phyloP scores from a whole-genome alignment of 2,888 invertebrate species.

The Apeira syringaria region DNA sequence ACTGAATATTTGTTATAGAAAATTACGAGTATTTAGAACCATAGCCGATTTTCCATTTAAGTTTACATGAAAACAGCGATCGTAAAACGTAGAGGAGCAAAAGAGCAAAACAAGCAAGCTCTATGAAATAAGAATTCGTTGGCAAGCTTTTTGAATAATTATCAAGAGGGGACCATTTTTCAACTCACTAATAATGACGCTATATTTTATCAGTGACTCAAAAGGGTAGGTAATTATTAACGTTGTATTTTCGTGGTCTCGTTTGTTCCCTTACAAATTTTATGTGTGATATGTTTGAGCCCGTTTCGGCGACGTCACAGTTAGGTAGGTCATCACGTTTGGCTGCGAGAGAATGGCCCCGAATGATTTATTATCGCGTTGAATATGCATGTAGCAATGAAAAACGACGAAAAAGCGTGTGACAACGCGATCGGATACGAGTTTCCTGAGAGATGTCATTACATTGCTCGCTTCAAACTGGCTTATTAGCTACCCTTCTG shows the following conservation, averaged over 20 bases:
- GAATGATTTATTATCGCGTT: slow-evolving; percentile 79
- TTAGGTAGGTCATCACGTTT: slow-evolving; percentile 71
- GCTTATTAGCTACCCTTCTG: slow-evolving; percentile 11
- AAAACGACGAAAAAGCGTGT: slow-evolving; percentile 73
- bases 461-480: slow-evolving; percentile 13
- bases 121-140: slow-evolving; percentile 58
- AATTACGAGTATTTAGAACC: slow-evolving; percentile 3
- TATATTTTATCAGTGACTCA: slow-evolving; percentile 78
- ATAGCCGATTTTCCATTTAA: slow-evolving; percentile 5
- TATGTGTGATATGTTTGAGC: slow-evolving; percentile 57
- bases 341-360: slow-evolving; percentile 61
- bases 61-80: slow-evolving; percentile 32
- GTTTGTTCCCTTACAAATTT: slow-evolving; percentile 75
- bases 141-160: slow-evolving; percentile 74
- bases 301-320: slow-evolving; percentile 61
- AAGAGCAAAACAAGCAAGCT: slow-evolving; percentile 48
- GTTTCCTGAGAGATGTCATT: slow-evolving; percentile 1
- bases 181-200: slow-evolving; percentile 76
- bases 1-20: slow-evolving; percentile 9
- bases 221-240: slow-evolving; percentile 80
- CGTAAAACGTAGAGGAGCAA: slow-evolving; percentile 39
- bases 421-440: slow-evolving; percentile 42
- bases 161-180: slow-evolving; percentile 72
- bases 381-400: slow-evolving; percentile 82
- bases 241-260: slow-evolving; percentile 70